Conservation (phyloP, 1,140 invertebrate genomes). For the Coboldia fuscipes region DNA sequence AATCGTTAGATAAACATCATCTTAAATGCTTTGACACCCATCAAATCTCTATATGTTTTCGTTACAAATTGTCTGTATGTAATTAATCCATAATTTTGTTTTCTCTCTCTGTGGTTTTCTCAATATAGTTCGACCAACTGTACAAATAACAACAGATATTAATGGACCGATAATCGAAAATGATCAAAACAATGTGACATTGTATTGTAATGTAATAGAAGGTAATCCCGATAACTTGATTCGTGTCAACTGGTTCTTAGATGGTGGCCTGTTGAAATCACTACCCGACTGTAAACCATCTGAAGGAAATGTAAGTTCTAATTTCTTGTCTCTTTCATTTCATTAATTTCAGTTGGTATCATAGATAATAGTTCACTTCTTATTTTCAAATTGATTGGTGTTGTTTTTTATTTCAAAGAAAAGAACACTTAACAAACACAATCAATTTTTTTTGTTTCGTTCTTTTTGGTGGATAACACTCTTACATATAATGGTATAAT, state of each 20-base stretch:
- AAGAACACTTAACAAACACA: conserved; percentile 2
- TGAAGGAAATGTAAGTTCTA: neutral
- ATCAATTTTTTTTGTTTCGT: no score
- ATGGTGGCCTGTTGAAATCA: conserved; percentile 61
- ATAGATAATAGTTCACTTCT: neutral
- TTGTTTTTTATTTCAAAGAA: no score
- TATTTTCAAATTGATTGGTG: conserved; percentile 5
- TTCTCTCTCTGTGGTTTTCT: neutral
- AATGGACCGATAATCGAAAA: conserved; percentile 51
- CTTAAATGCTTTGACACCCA: no score
- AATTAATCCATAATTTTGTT: no score
- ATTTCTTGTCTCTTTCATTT: neutral
- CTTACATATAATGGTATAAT: no score
- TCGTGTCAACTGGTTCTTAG: conserved; percentile 61
- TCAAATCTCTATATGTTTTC: neutral
- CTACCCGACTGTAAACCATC: conserved; percentile 46
- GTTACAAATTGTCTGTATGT: neutral
- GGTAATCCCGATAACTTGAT: conserved; percentile 41
- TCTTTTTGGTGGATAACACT: no score
- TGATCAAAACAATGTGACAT: conserved; percentile 57
- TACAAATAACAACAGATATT: conserved; percentile 54
- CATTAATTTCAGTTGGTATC: neutral
- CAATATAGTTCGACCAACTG: conserved; percentile 44
- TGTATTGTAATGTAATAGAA: conserved; percentile 51
- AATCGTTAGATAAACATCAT: no score